Evolutionary conservation across 2,888 invertebrate genomes (phyloP), one percentile per base, ranked within the genome.

Genomic region (Caenorhabditis sp.): DNA sequence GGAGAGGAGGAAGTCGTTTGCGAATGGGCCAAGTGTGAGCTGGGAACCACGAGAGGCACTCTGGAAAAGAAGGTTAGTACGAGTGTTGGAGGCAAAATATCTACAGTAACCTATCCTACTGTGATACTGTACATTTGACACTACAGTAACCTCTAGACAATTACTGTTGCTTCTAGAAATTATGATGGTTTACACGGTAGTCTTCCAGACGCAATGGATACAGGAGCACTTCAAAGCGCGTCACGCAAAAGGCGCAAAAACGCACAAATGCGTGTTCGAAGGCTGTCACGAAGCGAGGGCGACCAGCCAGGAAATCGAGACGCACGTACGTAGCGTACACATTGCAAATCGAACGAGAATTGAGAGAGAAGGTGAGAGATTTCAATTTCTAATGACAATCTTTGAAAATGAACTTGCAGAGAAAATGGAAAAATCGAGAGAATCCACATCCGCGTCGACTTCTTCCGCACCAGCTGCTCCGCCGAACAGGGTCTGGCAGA

Each of bases 181-280:
- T n/a, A n/a, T n/a, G n/a, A n/a, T n/a, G n/a, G n/a, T n/a, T n/a
- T n/a, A n/a, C n/a, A n/a, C n/a, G n/a, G n/a, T n/a, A n/a, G n/a
- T n/a, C n/a, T 35, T 59, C 8, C 35, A 59, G 50, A 62, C 50
- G 1, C 39, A 48, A 7, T 62, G 62, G 62, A 62, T 62, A 52
- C 15, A 22, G 11, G 30, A 24, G 11, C 62, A 62, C 32, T 52
- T 62, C 41, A 62, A 62, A 22, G 41, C 62, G 1, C 26, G 62
- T 1, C 62, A 62, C 11, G 27, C 27, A 5, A 39, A 22, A 27
- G 17, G 13, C n/a, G 62, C 62, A 0, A 62, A 52, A 11, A 39
- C 41, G 7, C 52, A 20, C 62, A 62, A 62, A 30, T 62, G 62
- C 20, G 26, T 62, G 2, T 17, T 62, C 7, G 37, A 52, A 22